These are phyloP conservation scores for Phyllotis vaccarum DNA, from an alignment of 2,797 vertebrate species.

Conservation along the genomic window DNA sequence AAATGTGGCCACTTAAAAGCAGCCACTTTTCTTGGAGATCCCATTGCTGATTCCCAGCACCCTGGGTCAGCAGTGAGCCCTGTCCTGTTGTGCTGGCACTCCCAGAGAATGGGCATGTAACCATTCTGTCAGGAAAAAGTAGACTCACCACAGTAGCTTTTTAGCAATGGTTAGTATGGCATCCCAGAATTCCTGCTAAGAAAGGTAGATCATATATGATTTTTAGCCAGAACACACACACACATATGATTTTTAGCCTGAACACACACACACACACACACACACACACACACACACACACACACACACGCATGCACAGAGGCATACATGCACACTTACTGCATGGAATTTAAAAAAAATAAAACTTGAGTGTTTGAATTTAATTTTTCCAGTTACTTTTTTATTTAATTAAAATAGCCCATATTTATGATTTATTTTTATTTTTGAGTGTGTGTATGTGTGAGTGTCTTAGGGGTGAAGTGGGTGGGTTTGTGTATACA, in stretches of 20 bases:
- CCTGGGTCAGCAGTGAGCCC: neutral
- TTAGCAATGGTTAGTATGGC: neutral
- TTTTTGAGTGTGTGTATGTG: neutral
- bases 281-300: too few relatives aligned
- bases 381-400: neutral
- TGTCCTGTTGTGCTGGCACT: neutral
- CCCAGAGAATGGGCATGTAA: neutral
- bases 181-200: constrained; percentile 35
- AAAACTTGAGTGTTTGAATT: neutral
- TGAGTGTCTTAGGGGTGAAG: neutral
- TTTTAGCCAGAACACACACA: neutral
- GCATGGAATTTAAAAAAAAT: constrained; percentile 10
- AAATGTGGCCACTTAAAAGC: neutral
- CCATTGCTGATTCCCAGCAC: neutral
- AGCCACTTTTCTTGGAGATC: neutral
- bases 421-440: neutral
- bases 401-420: neutral
- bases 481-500: neutral
- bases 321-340: neutral
- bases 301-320: too few relatives aligned
- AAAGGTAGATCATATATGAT: neutral
- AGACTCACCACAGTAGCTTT: neutral
- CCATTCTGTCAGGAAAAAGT: constrained; percentile 53
- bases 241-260: neutral
- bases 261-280: neutral